Conservation (phyloP, 30 jellyfish, hydroid and myxozoan genomes). For the Turritopsis rubra region DNA sequence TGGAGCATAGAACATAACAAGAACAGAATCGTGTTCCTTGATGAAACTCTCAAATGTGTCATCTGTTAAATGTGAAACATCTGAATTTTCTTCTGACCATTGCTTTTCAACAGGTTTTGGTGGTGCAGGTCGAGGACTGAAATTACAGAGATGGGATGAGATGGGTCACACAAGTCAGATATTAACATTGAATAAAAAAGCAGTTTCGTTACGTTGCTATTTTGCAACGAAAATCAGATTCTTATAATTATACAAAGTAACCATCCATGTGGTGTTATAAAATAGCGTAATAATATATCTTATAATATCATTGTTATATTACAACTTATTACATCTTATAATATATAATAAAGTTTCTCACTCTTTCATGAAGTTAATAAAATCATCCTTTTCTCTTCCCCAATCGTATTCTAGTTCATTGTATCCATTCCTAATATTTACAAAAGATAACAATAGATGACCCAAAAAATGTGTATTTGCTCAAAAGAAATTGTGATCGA, state of each 20-base stretch:
- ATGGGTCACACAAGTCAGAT: too few relatives aligned
- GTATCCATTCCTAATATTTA: conserved; percentile 43
- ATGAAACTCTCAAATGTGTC: conserved; percentile 29
- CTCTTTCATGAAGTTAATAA: conserved; percentile 56
- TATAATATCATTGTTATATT: too few relatives aligned
- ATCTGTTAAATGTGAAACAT: conserved; percentile 19
- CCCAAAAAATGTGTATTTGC: neutral
- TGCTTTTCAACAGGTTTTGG: conserved; percentile 22
- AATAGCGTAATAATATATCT: too few relatives aligned
- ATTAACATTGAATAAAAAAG: too few relatives aligned
- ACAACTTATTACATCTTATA: neutral
- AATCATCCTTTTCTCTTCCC: conserved; percentile 32
- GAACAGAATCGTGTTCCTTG: conserved; percentile 17
- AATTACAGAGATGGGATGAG: too few relatives aligned
- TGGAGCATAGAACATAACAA: conserved; percentile 53
- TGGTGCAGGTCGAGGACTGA: conserved; percentile 66
- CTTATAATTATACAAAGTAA: too few relatives aligned
- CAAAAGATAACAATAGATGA: neutral
- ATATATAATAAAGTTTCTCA: neutral
- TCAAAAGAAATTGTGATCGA: neutral
- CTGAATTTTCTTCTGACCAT: conserved; percentile 23
- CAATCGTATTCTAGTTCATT: conserved; percentile 38
- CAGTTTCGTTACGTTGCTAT: too few relatives aligned
- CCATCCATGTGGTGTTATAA: too few relatives aligned
- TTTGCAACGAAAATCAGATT: too few relatives aligned